A percentile compares a stretch with the other conserved stretches of the same genome.
Conservation (phyloP, 2,888 invertebrate species). For the Andrena minutula region DNA sequence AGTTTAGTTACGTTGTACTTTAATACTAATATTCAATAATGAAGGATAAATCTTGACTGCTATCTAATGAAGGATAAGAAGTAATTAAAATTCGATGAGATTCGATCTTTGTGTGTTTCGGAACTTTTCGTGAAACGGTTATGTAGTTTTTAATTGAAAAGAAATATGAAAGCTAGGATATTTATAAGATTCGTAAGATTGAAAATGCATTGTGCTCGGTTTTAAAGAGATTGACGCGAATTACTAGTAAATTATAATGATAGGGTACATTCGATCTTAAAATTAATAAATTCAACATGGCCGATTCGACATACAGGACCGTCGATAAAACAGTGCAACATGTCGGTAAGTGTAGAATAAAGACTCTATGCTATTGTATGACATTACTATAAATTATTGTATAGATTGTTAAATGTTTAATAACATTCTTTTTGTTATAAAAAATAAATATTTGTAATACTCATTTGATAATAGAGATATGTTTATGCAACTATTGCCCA, state of each 20-base stretch:
- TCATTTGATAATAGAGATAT: constrained; percentile 8
- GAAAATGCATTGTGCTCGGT: background rate
- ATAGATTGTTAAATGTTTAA: constrained; percentile 25
- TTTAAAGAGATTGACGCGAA: background rate
- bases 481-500: constrained; percentile 22
- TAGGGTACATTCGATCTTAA: background rate
- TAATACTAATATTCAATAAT: background rate
- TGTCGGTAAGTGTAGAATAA: constrained; percentile 52
- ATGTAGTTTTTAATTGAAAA: background rate
- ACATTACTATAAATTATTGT: constrained; percentile 22
- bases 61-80: background rate
- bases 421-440: constrained; percentile 15
- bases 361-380: background rate
- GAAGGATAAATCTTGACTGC: background rate
- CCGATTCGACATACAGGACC: constrained; percentile 2
- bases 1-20: background rate
- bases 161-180: background rate
- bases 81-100: background rate
- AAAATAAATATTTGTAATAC: constrained; percentile 18
- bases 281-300: constrained; percentile 35
- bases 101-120: background rate
- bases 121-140: background rate
- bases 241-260: background rate
- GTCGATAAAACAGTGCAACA: constrained; percentile 52
- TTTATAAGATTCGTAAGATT: background rate